phyloP scores from a whole-genome alignment of 2,888 invertebrate species.

The Notocelia uddmanniana region DNA sequence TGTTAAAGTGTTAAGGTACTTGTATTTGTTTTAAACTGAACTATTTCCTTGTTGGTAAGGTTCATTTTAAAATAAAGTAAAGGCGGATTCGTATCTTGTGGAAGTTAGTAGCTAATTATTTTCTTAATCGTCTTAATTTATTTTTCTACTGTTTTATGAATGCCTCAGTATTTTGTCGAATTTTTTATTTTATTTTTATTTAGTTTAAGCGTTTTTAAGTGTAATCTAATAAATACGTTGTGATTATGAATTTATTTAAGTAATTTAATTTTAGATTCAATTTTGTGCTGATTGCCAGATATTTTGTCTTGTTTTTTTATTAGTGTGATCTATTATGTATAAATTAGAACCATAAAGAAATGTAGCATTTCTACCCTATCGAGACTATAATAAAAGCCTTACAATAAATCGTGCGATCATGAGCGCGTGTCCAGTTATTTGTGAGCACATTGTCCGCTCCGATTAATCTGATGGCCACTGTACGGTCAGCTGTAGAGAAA shows the following conservation, averaged over 20 bases:
- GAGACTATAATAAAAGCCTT: background rate
- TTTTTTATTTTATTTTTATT: constrained; percentile 45
- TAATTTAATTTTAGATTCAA: constrained; percentile 28
- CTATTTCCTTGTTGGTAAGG: background rate
- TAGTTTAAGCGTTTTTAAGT: constrained; percentile 30
- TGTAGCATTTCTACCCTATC: constrained; percentile 24
- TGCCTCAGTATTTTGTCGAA: constrained; percentile 47
- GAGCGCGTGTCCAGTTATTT: no score
- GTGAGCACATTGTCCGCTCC: no score
- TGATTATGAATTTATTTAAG: constrained; percentile 37
- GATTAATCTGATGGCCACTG: no score
- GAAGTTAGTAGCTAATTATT: constrained; percentile 59
- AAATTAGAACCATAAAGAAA: constrained; percentile 8
- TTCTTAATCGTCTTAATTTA: constrained; percentile 62
- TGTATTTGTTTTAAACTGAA: background rate
- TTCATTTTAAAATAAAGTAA: background rate
- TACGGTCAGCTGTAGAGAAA: no score
- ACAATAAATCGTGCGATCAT: no score
- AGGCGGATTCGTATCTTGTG: constrained; percentile 6
- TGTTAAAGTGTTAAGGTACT: background rate
- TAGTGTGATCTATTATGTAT: constrained; percentile 2
- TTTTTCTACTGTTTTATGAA: constrained; percentile 46
- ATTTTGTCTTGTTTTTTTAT: constrained; percentile 1
- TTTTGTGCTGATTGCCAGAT: constrained; percentile 37
- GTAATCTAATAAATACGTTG: constrained; percentile 44